Evolutionary conservation across 2,113 vertebrate genomes (phyloP), one percentile per base, ranked within the genome.

Genomic region (Oreochromis spilurus): DNA sequence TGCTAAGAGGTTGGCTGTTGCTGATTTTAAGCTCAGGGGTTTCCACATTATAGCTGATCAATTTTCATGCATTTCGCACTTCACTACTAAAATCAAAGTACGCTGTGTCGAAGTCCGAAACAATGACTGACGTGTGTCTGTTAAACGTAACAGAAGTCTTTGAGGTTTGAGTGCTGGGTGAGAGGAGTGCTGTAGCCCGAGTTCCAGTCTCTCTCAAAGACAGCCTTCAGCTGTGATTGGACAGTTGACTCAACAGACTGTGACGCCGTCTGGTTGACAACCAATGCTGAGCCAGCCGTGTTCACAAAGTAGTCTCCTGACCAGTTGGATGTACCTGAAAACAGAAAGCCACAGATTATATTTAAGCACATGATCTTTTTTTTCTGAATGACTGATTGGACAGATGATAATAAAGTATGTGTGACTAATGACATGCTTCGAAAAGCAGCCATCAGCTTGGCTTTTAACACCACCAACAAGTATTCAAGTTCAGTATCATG

Each of bases 291-390:
- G 1, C 98, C 98, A 0, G 98, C 97, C 0, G 97, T 98, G 92
- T 67, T 93, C 3, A 94, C 54, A 16, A 98, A 98, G 93, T 98
- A 98, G 90, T 97, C 97, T 0, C 97, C 98, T 0, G 97, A 98
- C 98, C 98, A 98, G 96, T 98, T 98, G 21, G 98, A 98, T 0
- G 98, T 98, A 12, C 98, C 98, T 98, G 81, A 38, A 10, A 48
- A 78, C n/a, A 21, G 17, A 58, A 84, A 14, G 2, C 43, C n/a
- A 75, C 11, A 7, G 16, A 58, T 19, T 2, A 57, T 2, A 43
- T 10, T 31, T 12, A 43, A 34, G 65, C 2, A 1, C 8, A 10
- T 31, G 2, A 11, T 24, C 26, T n/a, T 19, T 12, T 29, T 40
- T 40, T 6, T 0, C 43, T 19, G 13, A 72, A 72, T 0, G 21